phyloP scores from a whole-genome alignment of 1,140 invertebrate species.

The Bicyclus anynana region DNA sequence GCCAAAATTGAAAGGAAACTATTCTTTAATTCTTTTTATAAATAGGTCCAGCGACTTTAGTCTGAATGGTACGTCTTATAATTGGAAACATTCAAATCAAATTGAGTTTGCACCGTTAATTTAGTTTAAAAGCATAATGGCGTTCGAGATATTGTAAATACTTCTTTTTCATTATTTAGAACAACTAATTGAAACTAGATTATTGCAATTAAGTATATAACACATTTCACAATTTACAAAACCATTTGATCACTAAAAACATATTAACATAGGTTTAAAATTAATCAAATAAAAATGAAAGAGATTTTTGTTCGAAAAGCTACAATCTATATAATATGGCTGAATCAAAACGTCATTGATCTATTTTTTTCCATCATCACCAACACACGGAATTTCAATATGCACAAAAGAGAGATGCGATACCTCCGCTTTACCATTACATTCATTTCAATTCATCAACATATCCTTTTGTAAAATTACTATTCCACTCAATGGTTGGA shows the following conservation, averaged over 20 bases:
- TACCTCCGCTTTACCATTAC: conserved; percentile 20
- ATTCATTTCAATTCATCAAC: conserved; percentile 14
- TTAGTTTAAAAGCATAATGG: conserved; percentile 33
- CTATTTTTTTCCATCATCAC: conserved; percentile 24
- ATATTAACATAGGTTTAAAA: background rate
- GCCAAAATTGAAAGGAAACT: conserved; percentile 68
- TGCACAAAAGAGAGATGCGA: conserved; percentile 25
- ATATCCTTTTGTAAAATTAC: conserved; percentile 6
- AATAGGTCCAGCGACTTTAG: conserved; percentile 30
- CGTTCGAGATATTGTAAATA: conserved; percentile 26
- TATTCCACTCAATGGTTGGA: conserved; percentile 17
- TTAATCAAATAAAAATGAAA: conserved; percentile 11
- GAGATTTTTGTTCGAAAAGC: background rate
- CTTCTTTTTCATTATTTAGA: conserved; percentile 7
- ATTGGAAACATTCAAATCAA: conserved; percentile 21
- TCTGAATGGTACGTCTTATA: background rate
- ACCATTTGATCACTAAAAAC: too few species aligned
- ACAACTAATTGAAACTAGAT: conserved; percentile 1
- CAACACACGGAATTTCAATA: background rate
- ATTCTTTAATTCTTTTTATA: conserved; percentile 57
- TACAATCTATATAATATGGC: conserved; percentile 16
- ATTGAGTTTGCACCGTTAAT: conserved; percentile 28
- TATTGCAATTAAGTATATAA: background rate
- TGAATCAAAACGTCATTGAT: conserved; percentile 21
- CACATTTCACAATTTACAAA: too few species aligned